phyloP scores from a whole-genome alignment of 2,113 vertebrate genomes.

The Syngnathus scovelli region DNA sequence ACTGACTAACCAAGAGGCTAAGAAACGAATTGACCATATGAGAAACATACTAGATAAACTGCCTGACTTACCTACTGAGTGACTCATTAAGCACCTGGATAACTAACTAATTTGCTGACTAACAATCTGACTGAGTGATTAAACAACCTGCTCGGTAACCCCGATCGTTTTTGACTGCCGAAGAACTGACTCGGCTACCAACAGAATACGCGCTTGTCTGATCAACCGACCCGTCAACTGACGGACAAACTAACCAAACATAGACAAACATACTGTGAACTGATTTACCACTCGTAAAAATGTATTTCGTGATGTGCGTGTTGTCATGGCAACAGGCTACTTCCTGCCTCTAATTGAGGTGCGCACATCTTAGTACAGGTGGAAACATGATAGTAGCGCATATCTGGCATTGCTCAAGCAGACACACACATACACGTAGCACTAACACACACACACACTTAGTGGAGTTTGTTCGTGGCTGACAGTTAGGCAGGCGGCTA shows the following conservation, averaged over 20 bases:
- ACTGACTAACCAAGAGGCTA: no score
- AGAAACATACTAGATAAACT: no score
- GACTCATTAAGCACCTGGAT: no score
- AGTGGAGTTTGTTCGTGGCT: background rate
- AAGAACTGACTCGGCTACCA: no score
- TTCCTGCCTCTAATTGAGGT: background rate
- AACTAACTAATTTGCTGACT: no score
- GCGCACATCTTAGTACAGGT: background rate
- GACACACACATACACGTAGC: background rate
- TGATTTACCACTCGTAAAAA: background rate
- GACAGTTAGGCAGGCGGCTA: slow-evolving; percentile 30
- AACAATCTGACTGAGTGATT: no score
- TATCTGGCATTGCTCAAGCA: background rate
- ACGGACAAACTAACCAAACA: background rate
- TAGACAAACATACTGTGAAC: no score
- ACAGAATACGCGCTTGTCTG: no score
- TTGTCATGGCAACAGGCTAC: background rate
- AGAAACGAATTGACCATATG: no score
- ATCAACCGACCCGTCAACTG: background rate
- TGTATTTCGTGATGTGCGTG: background rate
- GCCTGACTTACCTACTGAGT: no score
- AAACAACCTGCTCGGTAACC: no score
- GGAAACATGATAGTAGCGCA: background rate
- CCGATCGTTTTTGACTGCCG: no score
- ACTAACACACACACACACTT: background rate